Evolutionary conservation across 2,113 vertebrate genomes (phyloP).

Genomic region (Sciurus niger): DNA sequence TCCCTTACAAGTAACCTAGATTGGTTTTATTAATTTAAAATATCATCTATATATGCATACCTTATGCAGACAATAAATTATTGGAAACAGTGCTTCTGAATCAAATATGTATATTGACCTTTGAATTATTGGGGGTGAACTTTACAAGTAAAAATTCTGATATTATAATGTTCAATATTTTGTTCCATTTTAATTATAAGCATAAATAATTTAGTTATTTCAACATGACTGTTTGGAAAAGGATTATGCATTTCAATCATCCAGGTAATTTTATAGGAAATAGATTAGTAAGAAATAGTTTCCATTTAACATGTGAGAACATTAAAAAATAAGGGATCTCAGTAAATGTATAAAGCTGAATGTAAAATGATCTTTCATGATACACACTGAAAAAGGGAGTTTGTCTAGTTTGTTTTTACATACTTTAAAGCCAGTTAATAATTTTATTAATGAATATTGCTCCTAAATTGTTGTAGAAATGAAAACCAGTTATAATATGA

Average conservation of each 20-base stretch:
- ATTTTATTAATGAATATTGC: neutral
- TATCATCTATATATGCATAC: neutral
- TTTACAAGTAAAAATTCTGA: neutral
- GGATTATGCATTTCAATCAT: neutral
- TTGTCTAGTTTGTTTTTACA: neutral
- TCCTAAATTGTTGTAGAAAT: constrained; percentile 58
- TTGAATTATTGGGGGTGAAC: neutral
- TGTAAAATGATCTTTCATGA: neutral
- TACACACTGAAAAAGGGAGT: neutral
- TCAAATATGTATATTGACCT: neutral
- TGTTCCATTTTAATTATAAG: neutral
- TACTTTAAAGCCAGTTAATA: neutral
- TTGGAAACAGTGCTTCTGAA: neutral
- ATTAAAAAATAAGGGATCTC: neutral
- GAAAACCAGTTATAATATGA: neutral
- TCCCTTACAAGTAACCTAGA: neutral
- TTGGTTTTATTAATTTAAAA: constrained; percentile 22
- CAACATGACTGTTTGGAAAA: neutral
- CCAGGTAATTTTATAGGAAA: neutral
- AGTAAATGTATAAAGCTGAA: neutral
- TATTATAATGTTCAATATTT: neutral
- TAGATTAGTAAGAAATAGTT: neutral
- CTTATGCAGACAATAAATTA: neutral
- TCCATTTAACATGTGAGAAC: neutral
- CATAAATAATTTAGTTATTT: neutral